Evolutionary conservation across 2,113 vertebrate species (phyloP), one percentile per base, ranked within the genome.

Genomic region (Ptychochromis oligacanthus): DNA sequence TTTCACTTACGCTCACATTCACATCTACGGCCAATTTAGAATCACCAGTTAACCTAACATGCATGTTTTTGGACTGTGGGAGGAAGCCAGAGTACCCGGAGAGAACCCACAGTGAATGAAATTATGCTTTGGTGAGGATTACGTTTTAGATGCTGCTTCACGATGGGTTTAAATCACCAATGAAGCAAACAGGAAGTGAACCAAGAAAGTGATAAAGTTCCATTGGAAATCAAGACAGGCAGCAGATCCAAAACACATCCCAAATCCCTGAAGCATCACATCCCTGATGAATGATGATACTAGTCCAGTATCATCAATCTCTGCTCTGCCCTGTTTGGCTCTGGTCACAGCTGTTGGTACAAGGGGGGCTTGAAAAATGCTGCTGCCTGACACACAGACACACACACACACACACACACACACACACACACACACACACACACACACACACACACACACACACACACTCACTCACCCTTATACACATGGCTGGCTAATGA

Each of bases 321-420:
- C 88, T 76, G 74, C 86, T 85, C 87, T 88, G 90, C 87, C 87
- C 89, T 78, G 86, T 88, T 89, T 89, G 91, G 90, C 81, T 91
- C 88, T 74, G 88, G 88, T 92, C 93, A 95, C 94, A 93, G 93
- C 94, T 95, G 91, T 91, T 83, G 31, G 84, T 92, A 76, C 89
- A 81, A 81, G 87, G 46, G 70, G 76, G 82, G 79, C 81, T 79
- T 60, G 86, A 86, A 93, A 88, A 88, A 70, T 86, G 40, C 89
- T 22, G 49, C 85, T 65, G 49, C 38, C 62, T 67, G 72, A 20
- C 80, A 49, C 26, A 74, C 81, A 75, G 75, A 56, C 59, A 75
- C 72, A 43, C 58, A 59, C 24, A 59, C 52, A 34, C 52, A 15
- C 43, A 64, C 36, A 59, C 77, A 79, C 56, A 52, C 86, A 67